These are phyloP conservation scores for Gortyna flavago DNA, from an alignment of 2,888 invertebrate genomes.

Conservation along the genomic window DNA sequence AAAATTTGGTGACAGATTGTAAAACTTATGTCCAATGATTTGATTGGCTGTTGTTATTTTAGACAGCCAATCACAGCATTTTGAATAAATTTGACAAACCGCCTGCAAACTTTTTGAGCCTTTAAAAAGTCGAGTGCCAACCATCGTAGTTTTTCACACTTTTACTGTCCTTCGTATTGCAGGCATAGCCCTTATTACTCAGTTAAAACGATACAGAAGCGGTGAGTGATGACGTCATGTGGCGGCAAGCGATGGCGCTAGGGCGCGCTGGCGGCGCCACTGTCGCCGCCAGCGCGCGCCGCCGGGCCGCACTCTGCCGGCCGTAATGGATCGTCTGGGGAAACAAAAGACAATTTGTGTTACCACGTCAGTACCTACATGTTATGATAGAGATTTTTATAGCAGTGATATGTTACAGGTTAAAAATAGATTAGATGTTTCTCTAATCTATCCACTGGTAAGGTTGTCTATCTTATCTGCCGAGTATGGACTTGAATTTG, in stretches of 20 bases:
- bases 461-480: not conserved
- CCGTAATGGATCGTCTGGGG: slow-evolving; percentile 91
- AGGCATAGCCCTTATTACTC: slow-evolving; percentile 24
- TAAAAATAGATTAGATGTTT: not conserved
- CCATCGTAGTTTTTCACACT: not conserved
- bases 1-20: not conserved
- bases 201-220: slow-evolving; percentile 61
- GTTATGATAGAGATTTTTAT: not conserved
- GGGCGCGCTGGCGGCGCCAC: slow-evolving; percentile 52
- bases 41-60: not conserved
- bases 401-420: not conserved
- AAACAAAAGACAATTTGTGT: not conserved
- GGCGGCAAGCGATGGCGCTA: slow-evolving; percentile 58
- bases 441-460: too few relatives aligned
- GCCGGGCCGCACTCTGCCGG: slow-evolving; percentile 75
- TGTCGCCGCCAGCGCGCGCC: slow-evolving; percentile 43
- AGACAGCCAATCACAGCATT: not conserved
- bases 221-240: slow-evolving; percentile 55
- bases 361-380: not conserved
- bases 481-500: not conserved
- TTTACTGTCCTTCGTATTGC: not conserved
- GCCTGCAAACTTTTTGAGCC: not conserved
- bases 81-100: not conserved
- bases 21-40: not conserved
- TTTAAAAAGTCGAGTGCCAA: not conserved